Conservation (phyloP, 37 sponge, comb jelly and placozoan genomes). For the Ephydatia muelleri region DNA sequence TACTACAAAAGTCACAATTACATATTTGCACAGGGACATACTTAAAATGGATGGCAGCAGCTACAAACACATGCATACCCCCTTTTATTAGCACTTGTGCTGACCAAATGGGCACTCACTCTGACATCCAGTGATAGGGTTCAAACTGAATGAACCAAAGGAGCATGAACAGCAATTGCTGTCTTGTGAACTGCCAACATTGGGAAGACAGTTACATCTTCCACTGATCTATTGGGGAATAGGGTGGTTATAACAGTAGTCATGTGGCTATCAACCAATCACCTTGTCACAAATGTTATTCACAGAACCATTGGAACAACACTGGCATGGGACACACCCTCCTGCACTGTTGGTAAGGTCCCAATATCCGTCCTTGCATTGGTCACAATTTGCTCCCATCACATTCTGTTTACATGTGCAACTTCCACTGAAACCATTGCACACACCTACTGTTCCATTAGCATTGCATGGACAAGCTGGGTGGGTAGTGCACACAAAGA, state of each 20-base stretch:
- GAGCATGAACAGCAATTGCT: constrained; percentile 75
- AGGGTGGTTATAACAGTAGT: background rate
- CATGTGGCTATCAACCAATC: background rate
- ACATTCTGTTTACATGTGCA: constrained; percentile 48
- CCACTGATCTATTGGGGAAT: constrained; percentile 51
- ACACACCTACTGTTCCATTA: constrained; percentile 39
- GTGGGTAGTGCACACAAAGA: background rate
- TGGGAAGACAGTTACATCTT: constrained; percentile 63
- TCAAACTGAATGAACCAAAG: constrained; percentile 65
- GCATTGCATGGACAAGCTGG: constrained; percentile 54
- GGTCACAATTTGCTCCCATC: constrained; percentile 33
- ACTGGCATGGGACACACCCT: constrained; percentile 62
- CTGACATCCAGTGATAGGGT: constrained; percentile 24
- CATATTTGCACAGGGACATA: too few relatives aligned
- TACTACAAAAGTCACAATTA: too few relatives aligned
- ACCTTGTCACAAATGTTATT: constrained; percentile 27
- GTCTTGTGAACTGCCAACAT: constrained; percentile 58
- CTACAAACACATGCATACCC: too few relatives aligned
- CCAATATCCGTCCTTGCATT: constrained; percentile 46
- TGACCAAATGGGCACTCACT: background rate
- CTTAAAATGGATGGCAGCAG: too few relatives aligned
- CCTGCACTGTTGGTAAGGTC: constrained; percentile 6
- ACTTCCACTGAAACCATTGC: constrained; percentile 29
- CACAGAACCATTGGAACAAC: constrained; percentile 50
- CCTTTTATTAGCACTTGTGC: background rate